phyloP scores from a whole-genome alignment of 2,113 vertebrate genomes.

The Anser brachyrhynchus region DNA sequence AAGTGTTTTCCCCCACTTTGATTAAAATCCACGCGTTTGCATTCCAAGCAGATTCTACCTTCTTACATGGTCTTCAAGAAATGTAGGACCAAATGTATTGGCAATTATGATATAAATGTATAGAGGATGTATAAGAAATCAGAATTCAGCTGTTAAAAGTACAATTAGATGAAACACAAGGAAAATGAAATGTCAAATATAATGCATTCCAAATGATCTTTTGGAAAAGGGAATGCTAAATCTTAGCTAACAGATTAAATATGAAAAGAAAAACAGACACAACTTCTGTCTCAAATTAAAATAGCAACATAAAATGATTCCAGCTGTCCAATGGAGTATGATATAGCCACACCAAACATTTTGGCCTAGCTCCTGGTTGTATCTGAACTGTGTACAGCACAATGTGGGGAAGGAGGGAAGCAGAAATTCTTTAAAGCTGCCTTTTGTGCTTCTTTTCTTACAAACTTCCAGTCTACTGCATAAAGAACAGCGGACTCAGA shows the following conservation, averaged over 20 bases:
- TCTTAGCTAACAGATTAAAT: conserved; percentile 52
- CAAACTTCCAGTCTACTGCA: background rate
- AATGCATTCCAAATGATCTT: background rate
- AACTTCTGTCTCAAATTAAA: conserved; percentile 64
- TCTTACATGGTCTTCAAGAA: background rate
- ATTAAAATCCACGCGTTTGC: background rate
- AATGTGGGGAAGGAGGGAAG: background rate
- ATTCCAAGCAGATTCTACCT: background rate
- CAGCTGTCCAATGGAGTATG: conserved; percentile 26
- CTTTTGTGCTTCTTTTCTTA: background rate
- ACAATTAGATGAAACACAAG: background rate
- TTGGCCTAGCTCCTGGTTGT: conserved; percentile 11
- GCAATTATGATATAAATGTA: background rate
- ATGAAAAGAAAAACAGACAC: conserved; percentile 37
- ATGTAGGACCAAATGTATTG: background rate
- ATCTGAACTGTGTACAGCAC: background rate
- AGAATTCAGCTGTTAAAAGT: background rate
- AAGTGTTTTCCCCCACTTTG: background rate
- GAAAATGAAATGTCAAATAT: background rate
- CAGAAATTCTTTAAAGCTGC: conserved; percentile 2
- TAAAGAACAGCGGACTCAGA: background rate
- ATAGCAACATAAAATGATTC: conserved; percentile 54
- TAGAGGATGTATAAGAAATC: background rate
- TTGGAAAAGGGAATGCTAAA: conserved; percentile 9
- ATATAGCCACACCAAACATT: conserved; percentile 40